These are phyloP conservation scores for Triops longicaudatus DNA, from an alignment of 1,140 invertebrate species.

Conservation along the genomic window DNA sequence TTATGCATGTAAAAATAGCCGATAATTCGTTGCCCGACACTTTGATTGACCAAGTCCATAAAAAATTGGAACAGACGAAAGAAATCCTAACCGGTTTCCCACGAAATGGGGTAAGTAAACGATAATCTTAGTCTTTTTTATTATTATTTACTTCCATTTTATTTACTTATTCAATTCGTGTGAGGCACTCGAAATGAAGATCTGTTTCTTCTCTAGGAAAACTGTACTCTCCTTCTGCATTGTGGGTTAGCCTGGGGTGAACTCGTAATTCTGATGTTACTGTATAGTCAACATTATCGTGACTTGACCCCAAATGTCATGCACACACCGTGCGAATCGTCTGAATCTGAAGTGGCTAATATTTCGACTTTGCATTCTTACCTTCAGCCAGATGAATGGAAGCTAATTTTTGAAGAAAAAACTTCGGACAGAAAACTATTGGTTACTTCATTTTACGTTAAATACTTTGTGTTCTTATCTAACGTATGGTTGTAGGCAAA, in stretches of 20 bases:
- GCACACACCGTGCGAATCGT: neutral
- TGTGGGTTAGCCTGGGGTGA: neutral
- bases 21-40: neutral
- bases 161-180: no score
- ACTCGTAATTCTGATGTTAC: neutral
- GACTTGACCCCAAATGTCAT: neutral
- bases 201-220: neutral
- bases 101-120: neutral
- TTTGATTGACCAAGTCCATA: neutral
- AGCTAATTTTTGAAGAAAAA: neutral
- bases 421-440: neutral
- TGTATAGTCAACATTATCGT: neutral
- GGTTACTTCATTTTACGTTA: neutral
- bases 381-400: neutral
- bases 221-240: neutral
- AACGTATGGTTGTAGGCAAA: neutral
- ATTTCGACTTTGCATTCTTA: neutral
- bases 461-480: neutral
- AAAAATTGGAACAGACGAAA: neutral
- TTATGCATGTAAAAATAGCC: neutral
- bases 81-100: neutral
- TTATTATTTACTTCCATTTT: no score
- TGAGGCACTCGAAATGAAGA: no score
- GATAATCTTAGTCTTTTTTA: no score
- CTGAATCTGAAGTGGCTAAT: neutral